A percentile compares a stretch with the other conserved stretches of the same genome.
Evolutionary conservation across 35 echinoderm and acorn worm genomes (phyloP).

Genomic region (Antedon bifida): DNA sequence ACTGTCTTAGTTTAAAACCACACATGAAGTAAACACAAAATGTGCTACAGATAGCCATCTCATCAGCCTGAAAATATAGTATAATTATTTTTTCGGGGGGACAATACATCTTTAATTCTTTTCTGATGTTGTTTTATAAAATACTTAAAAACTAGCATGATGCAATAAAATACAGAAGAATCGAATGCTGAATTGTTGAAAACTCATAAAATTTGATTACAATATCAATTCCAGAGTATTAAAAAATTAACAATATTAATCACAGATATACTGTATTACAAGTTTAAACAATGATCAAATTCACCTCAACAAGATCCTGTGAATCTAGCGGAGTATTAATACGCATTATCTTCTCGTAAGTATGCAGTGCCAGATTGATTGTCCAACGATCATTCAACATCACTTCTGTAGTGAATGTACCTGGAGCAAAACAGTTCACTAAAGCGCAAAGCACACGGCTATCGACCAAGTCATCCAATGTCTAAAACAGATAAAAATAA

Average conservation of each 20-base stretch:
- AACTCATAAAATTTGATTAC: no score
- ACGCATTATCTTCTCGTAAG: constrained; percentile 88
- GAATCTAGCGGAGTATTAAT: constrained; percentile 82
- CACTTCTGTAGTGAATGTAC: constrained; percentile 92
- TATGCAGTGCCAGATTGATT: constrained; percentile 72
- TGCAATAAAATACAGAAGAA: no score
- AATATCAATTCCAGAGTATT: no score
- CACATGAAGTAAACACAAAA: constrained; percentile 96
- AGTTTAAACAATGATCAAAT: background rate
- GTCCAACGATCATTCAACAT: constrained; percentile 94
- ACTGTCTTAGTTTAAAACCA: constrained; percentile 84
- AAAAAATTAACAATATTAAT: no score
- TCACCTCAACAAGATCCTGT: constrained; percentile 89
- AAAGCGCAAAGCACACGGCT: constrained; percentile 82
- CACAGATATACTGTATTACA: no score
- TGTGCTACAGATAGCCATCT: constrained; percentile 44
- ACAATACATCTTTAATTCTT: no score
- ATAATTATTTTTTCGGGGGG: no score
- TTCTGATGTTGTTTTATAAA: no score
- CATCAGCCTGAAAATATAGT: constrained; percentile 51
- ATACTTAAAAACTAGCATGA: no score
- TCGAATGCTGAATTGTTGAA: no score
- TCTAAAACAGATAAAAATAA: constrained; percentile 8
- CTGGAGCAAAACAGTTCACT: constrained; percentile 77
- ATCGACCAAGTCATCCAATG: constrained; percentile 80